Evolutionary conservation across 1,140 invertebrate species (phyloP).

Genomic region (Nasonia vitripennis): DNA sequence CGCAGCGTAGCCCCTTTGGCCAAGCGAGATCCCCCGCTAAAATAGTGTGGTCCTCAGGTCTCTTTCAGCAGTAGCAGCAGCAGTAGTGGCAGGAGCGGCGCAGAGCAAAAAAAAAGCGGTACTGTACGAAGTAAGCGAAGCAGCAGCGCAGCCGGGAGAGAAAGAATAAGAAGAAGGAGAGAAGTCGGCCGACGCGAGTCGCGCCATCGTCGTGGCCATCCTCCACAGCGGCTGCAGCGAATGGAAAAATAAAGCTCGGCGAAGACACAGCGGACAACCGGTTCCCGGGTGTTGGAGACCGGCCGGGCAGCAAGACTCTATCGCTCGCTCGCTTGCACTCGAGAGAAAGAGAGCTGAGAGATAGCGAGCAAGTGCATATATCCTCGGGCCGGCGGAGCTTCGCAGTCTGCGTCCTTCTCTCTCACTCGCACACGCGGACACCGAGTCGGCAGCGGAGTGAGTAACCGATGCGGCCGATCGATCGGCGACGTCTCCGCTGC

Average conservation of each 20-base stretch:
- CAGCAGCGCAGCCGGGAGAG: slow-evolving; percentile 1
- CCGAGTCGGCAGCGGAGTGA: background rate
- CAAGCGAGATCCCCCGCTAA: slow-evolving; percentile 24
- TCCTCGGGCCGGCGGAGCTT: background rate
- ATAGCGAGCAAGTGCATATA: background rate
- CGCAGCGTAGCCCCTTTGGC: background rate
- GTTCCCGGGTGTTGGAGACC: slow-evolving; percentile 37
- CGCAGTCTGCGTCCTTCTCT: slow-evolving; percentile 24
- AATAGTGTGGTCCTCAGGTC: slow-evolving; percentile 39
- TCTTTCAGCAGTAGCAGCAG: background rate
- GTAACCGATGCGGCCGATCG: slow-evolving; percentile 45
- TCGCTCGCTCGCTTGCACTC: background rate
- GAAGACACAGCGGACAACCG: slow-evolving; percentile 36
- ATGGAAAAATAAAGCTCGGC: slow-evolving; percentile 46
- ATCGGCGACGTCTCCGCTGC: slow-evolving; percentile 38
- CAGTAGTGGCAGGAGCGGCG: background rate
- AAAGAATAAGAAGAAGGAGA: slow-evolving; percentile 41
- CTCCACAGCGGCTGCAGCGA: slow-evolving; percentile 12
- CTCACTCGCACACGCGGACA: background rate
- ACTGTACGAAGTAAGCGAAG: slow-evolving; percentile 1
- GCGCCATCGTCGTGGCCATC: slow-evolving; percentile 29
- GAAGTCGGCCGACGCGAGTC: slow-evolving; percentile 43
- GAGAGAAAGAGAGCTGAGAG: background rate
- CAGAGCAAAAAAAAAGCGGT: slow-evolving; percentile 34
- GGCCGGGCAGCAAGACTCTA: background rate